Percentiles rank a stretch among this genome's conserved stretches.
Conservation (phyloP, 2,113 vertebrate species). For the Rattus rattus region DNA sequence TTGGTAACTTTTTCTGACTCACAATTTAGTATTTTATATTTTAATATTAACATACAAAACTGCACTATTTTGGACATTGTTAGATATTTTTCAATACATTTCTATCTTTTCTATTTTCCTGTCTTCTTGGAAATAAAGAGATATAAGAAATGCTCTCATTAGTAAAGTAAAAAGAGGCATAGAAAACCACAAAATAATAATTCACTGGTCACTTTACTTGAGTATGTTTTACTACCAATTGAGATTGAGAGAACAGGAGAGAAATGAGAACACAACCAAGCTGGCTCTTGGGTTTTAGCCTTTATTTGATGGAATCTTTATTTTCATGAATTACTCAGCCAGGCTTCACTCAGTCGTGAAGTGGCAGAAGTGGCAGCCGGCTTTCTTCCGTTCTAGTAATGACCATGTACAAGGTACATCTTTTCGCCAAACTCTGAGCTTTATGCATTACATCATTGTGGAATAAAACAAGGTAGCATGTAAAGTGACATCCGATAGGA, state of each 20-base stretch:
- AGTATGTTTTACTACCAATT: not conserved
- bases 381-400: not conserved
- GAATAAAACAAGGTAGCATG: not conserved
- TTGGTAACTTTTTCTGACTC: not conserved
- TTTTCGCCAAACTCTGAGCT: not conserved
- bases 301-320: not conserved
- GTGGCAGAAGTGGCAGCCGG: not conserved
- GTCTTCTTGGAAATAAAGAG: slow-evolving; percentile 20
- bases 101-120: not conserved
- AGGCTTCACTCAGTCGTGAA: not conserved
- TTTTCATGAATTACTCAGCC: slow-evolving; percentile 20
- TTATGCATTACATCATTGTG: not conserved
- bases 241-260: not conserved
- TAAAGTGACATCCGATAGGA: not conserved
- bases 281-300: not conserved
- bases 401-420: not conserved
- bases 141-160: not conserved
- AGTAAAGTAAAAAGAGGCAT: not conserved
- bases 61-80: not conserved
- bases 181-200: not conserved
- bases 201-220: not conserved
- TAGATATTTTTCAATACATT: not conserved
- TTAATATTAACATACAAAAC: not conserved
- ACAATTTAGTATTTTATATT: not conserved
- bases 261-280: not conserved